Evolutionary conservation across 2,888 invertebrate species (phyloP).

Genomic region (Lucinisca nassula): DNA sequence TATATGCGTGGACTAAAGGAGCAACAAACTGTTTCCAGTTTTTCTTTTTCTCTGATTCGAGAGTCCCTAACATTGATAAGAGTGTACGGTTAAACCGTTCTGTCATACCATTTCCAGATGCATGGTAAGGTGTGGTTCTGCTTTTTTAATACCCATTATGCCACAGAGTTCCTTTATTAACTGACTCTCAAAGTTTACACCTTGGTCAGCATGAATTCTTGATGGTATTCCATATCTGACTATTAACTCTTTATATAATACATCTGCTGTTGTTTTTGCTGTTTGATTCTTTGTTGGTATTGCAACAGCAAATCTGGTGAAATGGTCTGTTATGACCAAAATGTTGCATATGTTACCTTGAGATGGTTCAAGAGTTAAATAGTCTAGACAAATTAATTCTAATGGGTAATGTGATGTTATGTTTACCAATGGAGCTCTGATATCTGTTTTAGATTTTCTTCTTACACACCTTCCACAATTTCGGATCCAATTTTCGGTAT

Average conservation of each 20-base stretch:
- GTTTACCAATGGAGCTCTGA: neutral
- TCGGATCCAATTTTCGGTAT: neutral
- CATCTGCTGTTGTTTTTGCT: too few species aligned
- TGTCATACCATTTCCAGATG: neutral
- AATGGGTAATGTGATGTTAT: neutral
- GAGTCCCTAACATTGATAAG: neutral
- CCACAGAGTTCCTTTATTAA: neutral
- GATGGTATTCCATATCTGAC: neutral
- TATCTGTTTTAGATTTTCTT: too few species aligned
- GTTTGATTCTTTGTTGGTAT: too few species aligned
- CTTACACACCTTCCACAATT: too few species aligned
- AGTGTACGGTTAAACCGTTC: neutral
- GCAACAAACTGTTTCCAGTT: slow-evolving; percentile 1
- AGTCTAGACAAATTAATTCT: too few species aligned
- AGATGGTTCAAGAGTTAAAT: too few species aligned
- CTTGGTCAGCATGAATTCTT: neutral
- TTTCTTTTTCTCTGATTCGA: neutral
- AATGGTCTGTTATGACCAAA: too few species aligned
- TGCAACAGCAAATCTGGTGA: too few species aligned
- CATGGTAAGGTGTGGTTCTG: neutral
- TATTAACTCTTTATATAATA: neutral
- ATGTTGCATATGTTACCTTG: too few species aligned
- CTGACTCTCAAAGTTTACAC: slow-evolving; percentile 1
- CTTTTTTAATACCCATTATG: neutral
- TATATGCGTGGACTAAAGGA: slow-evolving; percentile 7